These are phyloP conservation scores for Tipula confusa DNA, from an alignment of 2,888 invertebrate species.

Conservation along the genomic window DNA sequence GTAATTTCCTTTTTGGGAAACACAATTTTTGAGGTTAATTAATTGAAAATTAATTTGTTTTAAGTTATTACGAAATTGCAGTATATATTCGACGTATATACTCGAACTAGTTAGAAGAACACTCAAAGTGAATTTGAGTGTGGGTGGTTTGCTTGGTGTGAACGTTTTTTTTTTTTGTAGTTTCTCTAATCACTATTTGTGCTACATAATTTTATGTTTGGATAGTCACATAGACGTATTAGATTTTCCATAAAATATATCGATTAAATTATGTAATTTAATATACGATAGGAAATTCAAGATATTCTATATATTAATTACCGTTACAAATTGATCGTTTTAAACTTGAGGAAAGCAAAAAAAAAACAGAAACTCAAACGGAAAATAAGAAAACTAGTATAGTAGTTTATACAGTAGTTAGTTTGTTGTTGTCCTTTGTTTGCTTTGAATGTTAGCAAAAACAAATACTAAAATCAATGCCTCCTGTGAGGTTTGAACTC, in stretches of 20 bases:
- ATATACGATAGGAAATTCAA: not conserved
- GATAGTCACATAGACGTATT: too few species aligned
- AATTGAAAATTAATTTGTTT: not conserved
- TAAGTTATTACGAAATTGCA: conserved; percentile 20
- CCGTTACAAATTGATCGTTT: not conserved
- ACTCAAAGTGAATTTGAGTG: not conserved
- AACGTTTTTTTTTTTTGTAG: not conserved
- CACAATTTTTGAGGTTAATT: not conserved
- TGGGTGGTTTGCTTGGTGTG: not conserved
- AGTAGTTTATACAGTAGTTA: too few species aligned
- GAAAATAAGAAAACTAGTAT: not conserved
- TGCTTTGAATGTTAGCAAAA: not conserved
- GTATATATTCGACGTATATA: not conserved
- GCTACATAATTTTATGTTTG: not conserved
- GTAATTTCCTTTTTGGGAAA: conserved; percentile 3
- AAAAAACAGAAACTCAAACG: not conserved
- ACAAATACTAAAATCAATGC: not conserved
- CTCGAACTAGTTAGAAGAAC: too few species aligned
- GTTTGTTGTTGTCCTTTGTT: too few species aligned
- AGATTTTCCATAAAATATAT: not conserved
- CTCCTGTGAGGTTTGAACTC: conserved; percentile 32
- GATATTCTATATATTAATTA: not conserved
- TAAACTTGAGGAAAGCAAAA: not conserved
- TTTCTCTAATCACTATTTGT: not conserved
- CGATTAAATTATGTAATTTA: not conserved